Evolutionary conservation across 2,797 vertebrate species (phyloP), one percentile per base, ranked within the genome.

Genomic region (Sebastes trivittatus): DNA sequence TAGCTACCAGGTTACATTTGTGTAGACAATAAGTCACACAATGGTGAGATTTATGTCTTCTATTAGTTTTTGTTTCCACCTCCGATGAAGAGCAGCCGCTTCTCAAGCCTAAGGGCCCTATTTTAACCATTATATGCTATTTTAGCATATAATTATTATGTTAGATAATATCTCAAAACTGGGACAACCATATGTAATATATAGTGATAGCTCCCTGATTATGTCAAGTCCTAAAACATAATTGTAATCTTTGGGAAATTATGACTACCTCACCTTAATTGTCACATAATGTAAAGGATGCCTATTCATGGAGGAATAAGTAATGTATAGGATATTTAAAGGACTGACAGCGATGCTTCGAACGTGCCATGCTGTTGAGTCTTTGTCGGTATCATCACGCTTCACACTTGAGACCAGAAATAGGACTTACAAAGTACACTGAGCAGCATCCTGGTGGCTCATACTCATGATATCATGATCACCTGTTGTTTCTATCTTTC

Each of bases 401-500:
- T 67, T 5, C 32, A 64, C 22, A 14, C 58, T 16, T 34, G 18
- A 55, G 14, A 65, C 23, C 54, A 66, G 49, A 79, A 81, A 72
- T 6, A 56, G 32, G 32, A 74, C 42, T 7, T n/a, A 34, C 14
- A 29, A 30, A 11, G 11, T 13, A 8, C 11, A 20, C 18, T 42
- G 32, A 77, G 29, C 16, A 13, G 62, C 62, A 38, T 65, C 73
- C 25, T 5, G 29, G 20, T 6, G 10, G 22, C 20, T 72, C 42
- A 64, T 8, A 46, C 29, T 55, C 62, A 72, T 55, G 29, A 78
- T 77, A 62, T 34, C 74, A 66, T 16, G 13, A 38, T 75, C 64
- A 75, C 67, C 66, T 68, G 75, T 55, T 36, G 36, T 32, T 20
- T 59, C 13, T 52, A 10, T 75, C 42, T 58, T 25, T 74, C 56